A percentile compares a stretch with the other conserved stretches of the same genome.
phyloP scores from a whole-genome alignment of 2,888 invertebrate genomes.

The Drosophila kambysellisi region DNA sequence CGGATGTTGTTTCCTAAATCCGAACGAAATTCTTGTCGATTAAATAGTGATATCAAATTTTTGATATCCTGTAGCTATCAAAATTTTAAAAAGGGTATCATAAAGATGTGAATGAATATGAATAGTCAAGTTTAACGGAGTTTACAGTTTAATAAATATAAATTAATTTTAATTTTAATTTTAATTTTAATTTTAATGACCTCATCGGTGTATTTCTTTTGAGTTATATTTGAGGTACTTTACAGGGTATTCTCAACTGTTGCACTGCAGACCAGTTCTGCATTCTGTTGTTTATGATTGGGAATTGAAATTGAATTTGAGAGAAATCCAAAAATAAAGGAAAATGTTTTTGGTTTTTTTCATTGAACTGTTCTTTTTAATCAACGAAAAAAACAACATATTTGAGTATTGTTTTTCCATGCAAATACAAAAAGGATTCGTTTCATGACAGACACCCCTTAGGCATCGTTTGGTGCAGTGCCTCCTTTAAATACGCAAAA shows the following conservation, averaged over 20 bases:
- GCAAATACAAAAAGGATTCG: conserved; percentile 4
- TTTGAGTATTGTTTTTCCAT: conserved; percentile 15
- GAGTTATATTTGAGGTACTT: neutral
- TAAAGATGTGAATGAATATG: neutral
- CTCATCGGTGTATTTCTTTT: neutral
- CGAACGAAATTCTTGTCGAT: conserved; percentile 1
- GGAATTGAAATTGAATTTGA: conserved; percentile 30
- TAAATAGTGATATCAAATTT: conserved; percentile 13
- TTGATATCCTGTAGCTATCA: neutral
- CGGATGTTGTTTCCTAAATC: neutral
- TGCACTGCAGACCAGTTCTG: neutral
- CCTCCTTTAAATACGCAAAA: neutral
- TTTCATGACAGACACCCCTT: neutral
- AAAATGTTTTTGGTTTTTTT: conserved; percentile 5
- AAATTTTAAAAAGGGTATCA: neutral
- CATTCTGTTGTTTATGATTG: conserved; percentile 12
- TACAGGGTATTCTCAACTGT: conserved; percentile 2
- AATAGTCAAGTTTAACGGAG: neutral
- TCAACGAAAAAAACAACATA: conserved; percentile 12
- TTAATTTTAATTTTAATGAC: neutral
- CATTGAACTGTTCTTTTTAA: conserved; percentile 9
- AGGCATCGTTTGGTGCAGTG: neutral
- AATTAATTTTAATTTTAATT: neutral
- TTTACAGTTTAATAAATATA: neutral
- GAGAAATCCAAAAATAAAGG: conserved; percentile 1